Evolutionary conservation across 2,797 vertebrate species (phyloP).

Genomic region (Chloroceryle inda): DNA sequence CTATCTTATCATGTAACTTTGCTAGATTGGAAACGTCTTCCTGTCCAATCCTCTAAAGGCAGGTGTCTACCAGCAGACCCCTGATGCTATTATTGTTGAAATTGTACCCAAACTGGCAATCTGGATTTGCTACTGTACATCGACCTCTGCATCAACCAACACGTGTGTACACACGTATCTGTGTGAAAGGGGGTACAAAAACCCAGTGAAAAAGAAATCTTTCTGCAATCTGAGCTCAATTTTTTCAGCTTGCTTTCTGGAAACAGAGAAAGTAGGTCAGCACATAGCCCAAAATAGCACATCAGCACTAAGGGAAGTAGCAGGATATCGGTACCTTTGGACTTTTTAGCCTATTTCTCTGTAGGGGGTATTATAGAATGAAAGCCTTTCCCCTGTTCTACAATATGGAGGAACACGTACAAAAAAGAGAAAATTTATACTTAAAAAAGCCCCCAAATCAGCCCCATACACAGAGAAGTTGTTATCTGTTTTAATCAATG

Average conservation of each 20-base stretch:
- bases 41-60: not conserved
- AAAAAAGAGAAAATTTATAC: not conserved
- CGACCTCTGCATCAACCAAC: not conserved
- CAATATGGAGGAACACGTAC: not conserved
- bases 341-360: not conserved
- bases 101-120: not conserved
- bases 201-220: not conserved
- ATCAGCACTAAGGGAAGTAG: not conserved
- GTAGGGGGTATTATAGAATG: not conserved
- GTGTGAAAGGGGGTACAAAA: not conserved
- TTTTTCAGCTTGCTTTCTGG: constrained; percentile 22
- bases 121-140: not conserved
- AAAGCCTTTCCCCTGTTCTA: not conserved
- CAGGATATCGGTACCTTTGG: not conserved
- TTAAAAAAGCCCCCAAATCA: not conserved
- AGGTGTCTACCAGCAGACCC: not conserved
- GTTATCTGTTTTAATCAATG: constrained; percentile 1
- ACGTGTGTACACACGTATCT: not conserved
- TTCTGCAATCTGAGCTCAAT: not conserved
- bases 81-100: not conserved
- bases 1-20: not conserved
- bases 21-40: not conserved
- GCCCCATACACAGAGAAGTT: not conserved
- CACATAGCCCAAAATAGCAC: constrained; percentile 43
- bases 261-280: constrained; percentile 56